Percentiles rank a stretch among this genome's conserved stretches.
Evolutionary conservation across 2,888 invertebrate species (phyloP).

Genomic region (Tromatobia lineatoria): DNA sequence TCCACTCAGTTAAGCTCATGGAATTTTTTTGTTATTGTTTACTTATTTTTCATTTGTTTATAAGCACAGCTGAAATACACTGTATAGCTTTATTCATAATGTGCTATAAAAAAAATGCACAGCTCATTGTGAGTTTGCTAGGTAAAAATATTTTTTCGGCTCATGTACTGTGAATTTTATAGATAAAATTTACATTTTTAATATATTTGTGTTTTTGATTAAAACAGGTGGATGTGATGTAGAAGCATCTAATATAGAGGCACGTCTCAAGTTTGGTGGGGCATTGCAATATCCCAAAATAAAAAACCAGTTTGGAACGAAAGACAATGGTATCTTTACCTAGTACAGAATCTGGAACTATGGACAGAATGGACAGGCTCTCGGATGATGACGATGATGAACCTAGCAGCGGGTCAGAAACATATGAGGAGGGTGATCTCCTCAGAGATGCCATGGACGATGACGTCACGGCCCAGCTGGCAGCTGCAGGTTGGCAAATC

Average conservation of each 20-base stretch:
- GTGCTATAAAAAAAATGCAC: background rate
- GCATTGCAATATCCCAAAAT: slow-evolving; percentile 70
- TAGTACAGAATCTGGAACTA: slow-evolving; percentile 78
- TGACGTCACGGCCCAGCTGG: slow-evolving; percentile 98
- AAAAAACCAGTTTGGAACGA: slow-evolving; percentile 24
- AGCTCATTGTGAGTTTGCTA: background rate
- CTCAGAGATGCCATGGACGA: slow-evolving; percentile 95
- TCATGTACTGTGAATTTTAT: background rate
- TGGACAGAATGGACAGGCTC: slow-evolving; percentile 82
- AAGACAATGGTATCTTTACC: slow-evolving; percentile 81
- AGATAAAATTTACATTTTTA: background rate
- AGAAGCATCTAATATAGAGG: slow-evolving; percentile 66
- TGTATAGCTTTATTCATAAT: background rate
- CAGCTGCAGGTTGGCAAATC: slow-evolving; percentile 94
- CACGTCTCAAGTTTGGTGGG: slow-evolving; percentile 69
- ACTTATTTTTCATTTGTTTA: slow-evolving; percentile 10
- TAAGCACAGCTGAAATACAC: background rate
- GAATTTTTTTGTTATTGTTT: background rate
- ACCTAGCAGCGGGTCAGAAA: slow-evolving; percentile 92
- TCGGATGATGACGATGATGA: slow-evolving; percentile 93
- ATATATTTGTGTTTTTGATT: slow-evolving; percentile 17
- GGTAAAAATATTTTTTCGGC: background rate
- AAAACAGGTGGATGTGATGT: slow-evolving; percentile 78
- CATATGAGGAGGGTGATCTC: slow-evolving; percentile 93
- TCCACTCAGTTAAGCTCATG: slow-evolving; percentile 3